These are phyloP conservation scores for Crotalus helleri DNA, from an alignment of 2,113 vertebrate genomes.

Conservation along the genomic window DNA sequence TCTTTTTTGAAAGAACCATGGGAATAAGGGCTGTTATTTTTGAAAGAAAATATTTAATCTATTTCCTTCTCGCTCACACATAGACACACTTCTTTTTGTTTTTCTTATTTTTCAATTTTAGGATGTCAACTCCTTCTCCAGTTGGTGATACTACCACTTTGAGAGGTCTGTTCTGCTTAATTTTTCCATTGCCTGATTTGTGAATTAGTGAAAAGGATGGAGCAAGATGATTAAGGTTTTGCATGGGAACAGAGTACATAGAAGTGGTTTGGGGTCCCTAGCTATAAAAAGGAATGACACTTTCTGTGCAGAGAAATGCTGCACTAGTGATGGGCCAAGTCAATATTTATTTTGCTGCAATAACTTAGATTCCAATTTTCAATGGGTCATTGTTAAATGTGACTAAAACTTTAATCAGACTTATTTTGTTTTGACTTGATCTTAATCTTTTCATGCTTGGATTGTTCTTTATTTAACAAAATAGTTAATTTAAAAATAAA, in stretches of 20 bases:
- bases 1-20: background rate
- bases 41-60: background rate
- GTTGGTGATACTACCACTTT: conserved; percentile 58
- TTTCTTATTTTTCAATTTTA: conserved; percentile 50
- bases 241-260: background rate
- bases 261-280: too few relatives aligned
- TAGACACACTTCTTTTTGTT: conserved; percentile 30
- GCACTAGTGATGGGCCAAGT: background rate
- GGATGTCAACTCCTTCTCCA: conserved; percentile 55
- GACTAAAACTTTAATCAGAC: background rate
- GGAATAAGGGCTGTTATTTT: background rate
- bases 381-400: background rate
- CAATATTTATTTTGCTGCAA: background rate
- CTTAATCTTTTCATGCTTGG: background rate
- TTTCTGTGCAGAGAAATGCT: background rate
- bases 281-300: background rate
- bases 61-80: background rate
- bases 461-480: background rate
- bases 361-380: background rate
- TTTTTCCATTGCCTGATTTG: background rate
- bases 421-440: background rate
- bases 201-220: background rate
- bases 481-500: background rate
- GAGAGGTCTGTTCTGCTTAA: conserved; percentile 65
- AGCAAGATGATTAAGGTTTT: background rate